Evolutionary conservation across 2,888 invertebrate species (phyloP).

Genomic region (Harmothoe impar): DNA sequence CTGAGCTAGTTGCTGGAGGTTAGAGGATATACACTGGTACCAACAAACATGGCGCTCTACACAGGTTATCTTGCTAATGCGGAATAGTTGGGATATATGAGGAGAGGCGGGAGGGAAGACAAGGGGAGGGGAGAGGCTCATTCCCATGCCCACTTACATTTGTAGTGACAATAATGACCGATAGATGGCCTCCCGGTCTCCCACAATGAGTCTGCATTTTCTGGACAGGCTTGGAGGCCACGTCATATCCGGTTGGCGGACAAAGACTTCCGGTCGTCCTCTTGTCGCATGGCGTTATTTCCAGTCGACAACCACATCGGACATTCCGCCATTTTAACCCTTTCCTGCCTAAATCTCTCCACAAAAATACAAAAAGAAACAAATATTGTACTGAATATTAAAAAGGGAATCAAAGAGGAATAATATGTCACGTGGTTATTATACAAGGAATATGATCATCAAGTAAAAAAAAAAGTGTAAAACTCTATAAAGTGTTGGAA

Average conservation of each 20-base stretch:
- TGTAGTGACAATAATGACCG: constrained; percentile 20
- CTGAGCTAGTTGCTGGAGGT: too few relatives aligned
- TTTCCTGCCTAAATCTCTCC: background rate
- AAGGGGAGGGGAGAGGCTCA: too few relatives aligned
- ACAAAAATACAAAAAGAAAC: background rate
- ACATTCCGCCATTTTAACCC: background rate
- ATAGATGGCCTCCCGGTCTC: background rate
- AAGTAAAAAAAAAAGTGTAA: too few relatives aligned
- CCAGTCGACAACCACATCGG: background rate
- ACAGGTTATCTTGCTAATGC: too few relatives aligned
- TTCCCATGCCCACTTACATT: constrained; percentile 6
- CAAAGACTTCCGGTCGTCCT: background rate
- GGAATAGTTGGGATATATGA: too few relatives aligned
- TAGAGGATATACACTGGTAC: too few relatives aligned
- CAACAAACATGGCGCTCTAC: too few relatives aligned
- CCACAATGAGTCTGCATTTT: constrained; percentile 11
- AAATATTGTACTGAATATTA: background rate
- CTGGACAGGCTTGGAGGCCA: background rate
- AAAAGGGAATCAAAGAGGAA: background rate
- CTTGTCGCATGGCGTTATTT: background rate
- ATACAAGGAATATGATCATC: too few relatives aligned
- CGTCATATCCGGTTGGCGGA: background rate
- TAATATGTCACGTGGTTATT: background rate
- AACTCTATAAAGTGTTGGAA: too few relatives aligned
- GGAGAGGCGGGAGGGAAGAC: too few relatives aligned